phyloP scores from a whole-genome alignment of 1,140 invertebrate species.

The Platorchestia sp. region DNA sequence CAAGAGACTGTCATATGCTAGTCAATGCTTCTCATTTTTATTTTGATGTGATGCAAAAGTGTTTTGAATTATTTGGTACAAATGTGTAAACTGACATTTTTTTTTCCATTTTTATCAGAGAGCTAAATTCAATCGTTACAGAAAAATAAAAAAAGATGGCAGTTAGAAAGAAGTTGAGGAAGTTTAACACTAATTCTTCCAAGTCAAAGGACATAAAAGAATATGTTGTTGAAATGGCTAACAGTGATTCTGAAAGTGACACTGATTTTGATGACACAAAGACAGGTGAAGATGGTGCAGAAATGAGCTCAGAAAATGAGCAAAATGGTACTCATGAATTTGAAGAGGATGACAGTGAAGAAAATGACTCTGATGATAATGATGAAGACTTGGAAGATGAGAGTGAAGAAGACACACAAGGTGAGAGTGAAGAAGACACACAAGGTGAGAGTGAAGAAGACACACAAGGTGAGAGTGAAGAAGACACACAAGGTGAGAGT shows the following conservation, averaged over 20 bases:
- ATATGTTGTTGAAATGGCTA: not conserved
- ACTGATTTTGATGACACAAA: not conserved
- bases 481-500: not conserved
- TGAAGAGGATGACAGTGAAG: not conserved
- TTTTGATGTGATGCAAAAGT: too few relatives aligned
- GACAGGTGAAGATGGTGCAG: not conserved
- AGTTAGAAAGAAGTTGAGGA: not conserved
- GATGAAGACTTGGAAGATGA: not conserved
- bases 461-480: not conserved
- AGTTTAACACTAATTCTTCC: not conserved
- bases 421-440: not conserved
- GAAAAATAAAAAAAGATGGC: too few relatives aligned
- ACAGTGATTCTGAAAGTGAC: not conserved
- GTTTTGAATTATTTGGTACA: too few relatives aligned
- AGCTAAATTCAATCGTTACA: too few relatives aligned
- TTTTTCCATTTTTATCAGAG: too few relatives aligned
- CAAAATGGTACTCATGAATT: not conserved
- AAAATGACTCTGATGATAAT: not conserved
- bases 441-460: not conserved
- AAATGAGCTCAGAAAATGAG: not conserved
- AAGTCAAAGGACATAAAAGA: not conserved
- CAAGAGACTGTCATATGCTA: too few relatives aligned
- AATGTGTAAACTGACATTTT: too few relatives aligned
- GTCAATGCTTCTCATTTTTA: too few relatives aligned
- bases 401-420: not conserved